phyloP scores from a whole-genome alignment of 1,140 invertebrate species.

The Conus ventricosus region DNA sequence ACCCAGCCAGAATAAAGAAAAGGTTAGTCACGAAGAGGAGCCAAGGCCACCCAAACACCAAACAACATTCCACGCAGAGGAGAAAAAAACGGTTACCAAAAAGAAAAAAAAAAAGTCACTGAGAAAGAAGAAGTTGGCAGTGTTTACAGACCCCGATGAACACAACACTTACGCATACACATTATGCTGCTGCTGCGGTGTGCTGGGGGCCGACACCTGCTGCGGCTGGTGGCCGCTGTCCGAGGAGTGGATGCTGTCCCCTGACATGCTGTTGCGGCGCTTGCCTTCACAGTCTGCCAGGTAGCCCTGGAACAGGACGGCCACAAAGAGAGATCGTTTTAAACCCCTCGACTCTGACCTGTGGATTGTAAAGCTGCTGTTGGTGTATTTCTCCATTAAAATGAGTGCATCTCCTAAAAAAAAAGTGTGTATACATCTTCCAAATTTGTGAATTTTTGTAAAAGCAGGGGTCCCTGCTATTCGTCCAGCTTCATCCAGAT shows the following conservation, averaged over 20 bases:
- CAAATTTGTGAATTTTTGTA: no score
- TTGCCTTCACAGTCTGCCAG: constrained; percentile 71
- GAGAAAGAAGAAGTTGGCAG: neutral
- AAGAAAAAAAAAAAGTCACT: neutral
- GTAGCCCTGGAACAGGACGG: constrained; percentile 57
- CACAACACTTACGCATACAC: constrained; percentile 56
- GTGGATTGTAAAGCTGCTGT: neutral
- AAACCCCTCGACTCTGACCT: no score
- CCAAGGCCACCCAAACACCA: no score
- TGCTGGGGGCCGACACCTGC: constrained; percentile 80
- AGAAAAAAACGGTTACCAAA: neutral
- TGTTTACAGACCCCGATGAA: neutral
- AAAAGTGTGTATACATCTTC: no score
- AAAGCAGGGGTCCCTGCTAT: no score
- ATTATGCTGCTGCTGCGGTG: constrained; percentile 79
- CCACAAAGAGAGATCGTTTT: no score
- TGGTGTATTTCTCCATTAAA: neutral
- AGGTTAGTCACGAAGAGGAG: no score
- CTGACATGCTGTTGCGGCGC: constrained; percentile 81
- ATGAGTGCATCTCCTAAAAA: no score
- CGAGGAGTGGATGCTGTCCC: constrained; percentile 86
- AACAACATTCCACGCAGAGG: no score
- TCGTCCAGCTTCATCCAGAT: no score
- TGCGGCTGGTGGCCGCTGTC: constrained; percentile 82
- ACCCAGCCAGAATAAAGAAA: no score